These are phyloP conservation scores for Poecile montanus DNA, from an alignment of 2,797 vertebrate genomes.

Conservation along the genomic window DNA sequence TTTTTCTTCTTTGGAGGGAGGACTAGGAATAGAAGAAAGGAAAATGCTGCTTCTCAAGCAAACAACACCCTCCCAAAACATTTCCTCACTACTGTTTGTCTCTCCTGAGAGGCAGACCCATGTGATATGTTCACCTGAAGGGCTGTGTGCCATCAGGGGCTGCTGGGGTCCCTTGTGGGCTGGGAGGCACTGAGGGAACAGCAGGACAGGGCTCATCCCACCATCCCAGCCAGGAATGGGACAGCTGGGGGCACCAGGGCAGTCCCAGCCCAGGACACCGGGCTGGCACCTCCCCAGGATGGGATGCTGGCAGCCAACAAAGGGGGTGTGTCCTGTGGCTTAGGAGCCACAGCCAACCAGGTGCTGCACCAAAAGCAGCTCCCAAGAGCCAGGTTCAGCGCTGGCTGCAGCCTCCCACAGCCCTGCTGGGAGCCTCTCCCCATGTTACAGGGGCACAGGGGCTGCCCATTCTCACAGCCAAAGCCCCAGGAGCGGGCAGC, in stretches of 20 bases:
- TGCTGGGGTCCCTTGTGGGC: neutral
- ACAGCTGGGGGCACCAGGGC: neutral
- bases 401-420: neutral
- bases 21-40: neutral
- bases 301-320: fast-evolving
- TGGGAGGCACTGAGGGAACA: fast-evolving
- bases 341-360: neutral
- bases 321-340: neutral
- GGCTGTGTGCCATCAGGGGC: too few relatives aligned
- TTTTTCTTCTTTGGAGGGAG: neutral
- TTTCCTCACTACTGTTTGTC: neutral
- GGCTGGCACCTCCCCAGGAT: too few relatives aligned
- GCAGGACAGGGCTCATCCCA: neutral
- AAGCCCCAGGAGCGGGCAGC: neutral
- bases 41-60: neutral
- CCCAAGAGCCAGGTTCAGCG: too few relatives aligned
- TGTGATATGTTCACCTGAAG: fast-evolving
- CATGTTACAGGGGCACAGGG: fast-evolving
- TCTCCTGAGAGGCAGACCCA: neutral
- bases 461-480: neutral
- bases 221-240: fast-evolving
- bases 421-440: neutral
- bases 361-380: neutral
- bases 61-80: neutral
- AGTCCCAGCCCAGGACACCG: fast-evolving